A percentile compares a stretch with the other conserved stretches of the same genome.
phyloP scores from a whole-genome alignment of 1,140 invertebrate species.

The Lucilia sericata region DNA sequence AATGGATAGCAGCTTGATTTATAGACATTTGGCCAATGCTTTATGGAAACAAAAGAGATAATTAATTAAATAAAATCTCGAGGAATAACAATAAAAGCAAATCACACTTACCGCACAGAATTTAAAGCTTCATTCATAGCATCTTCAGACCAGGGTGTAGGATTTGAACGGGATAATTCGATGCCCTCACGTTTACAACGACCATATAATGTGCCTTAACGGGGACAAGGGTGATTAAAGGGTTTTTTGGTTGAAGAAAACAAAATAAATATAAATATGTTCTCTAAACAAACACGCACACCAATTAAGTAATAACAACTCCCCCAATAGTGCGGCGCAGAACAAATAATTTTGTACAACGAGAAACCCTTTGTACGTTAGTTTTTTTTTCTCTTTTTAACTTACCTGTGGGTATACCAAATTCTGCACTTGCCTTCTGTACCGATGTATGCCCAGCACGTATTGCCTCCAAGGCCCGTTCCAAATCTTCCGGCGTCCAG shows the following conservation, averaged over 20 bases:
- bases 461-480: constrained; percentile 85
- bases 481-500: constrained; percentile 86
- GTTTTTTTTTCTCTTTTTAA: constrained; percentile 20
- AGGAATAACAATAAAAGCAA: background rate
- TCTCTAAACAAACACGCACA: too few relatives aligned
- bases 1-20: constrained; percentile 93
- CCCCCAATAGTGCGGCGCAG: background rate
- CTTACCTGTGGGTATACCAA: constrained; percentile 83
- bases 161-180: constrained; percentile 85
- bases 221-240: background rate
- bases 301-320: too few relatives aligned
- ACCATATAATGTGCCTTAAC: constrained; percentile 83
- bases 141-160: constrained; percentile 90
- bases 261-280: background rate
- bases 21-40: constrained; percentile 92
- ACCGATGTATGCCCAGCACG: constrained; percentile 85
- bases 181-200: constrained; percentile 90
- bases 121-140: constrained; percentile 90
- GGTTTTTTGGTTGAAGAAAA: background rate
- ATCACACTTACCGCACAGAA: constrained; percentile 78
- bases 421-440: constrained; percentile 85
- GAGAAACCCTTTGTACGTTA: background rate
- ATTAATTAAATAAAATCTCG: background rate
- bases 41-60: constrained; percentile 52
- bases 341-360: background rate